phyloP scores from a whole-genome alignment of 2,888 invertebrate genomes.

The Rhogogaster chlorosoma region DNA sequence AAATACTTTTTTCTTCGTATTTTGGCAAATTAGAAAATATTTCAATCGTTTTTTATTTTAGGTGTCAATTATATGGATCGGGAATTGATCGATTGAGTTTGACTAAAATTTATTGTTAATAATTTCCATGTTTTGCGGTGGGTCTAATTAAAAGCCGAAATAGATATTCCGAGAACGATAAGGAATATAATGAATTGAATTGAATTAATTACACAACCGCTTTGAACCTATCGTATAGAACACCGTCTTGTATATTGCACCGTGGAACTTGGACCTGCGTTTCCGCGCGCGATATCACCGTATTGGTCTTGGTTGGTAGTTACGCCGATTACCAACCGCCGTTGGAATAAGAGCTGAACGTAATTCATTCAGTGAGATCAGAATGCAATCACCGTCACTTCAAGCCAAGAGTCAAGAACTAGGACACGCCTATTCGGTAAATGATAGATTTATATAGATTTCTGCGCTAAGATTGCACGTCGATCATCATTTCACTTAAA shows the following conservation, averaged over 20 bases:
- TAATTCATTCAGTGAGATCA: constrained; percentile 47
- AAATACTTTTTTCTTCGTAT: background rate
- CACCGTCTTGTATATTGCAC: background rate
- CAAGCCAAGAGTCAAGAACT: constrained; percentile 33
- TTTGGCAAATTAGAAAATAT: background rate
- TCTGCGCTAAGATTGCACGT: background rate
- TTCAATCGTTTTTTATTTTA: too few relatives aligned
- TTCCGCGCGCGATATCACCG: constrained; percentile 33
- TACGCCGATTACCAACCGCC: constrained; percentile 34
- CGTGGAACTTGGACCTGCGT: constrained; percentile 19
- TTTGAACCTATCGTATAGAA: background rate
- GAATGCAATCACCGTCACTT: constrained; percentile 47
- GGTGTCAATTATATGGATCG: too few relatives aligned
- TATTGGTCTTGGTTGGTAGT: constrained; percentile 35
- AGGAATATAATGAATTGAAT: background rate
- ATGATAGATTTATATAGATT: constrained; percentile 26
- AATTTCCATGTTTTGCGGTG: background rate
- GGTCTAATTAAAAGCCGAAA: background rate
- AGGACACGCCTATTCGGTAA: constrained; percentile 39
- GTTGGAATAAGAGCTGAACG: constrained; percentile 41
- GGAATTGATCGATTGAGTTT: background rate
- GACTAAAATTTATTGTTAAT: background rate
- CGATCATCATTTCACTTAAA: background rate
- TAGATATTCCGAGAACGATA: background rate
- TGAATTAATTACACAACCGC: background rate